A percentile compares a stretch with the other conserved stretches of the same genome.
Conservation (phyloP, 2,113 vertebrate genomes). For the Leptobrachium ailaonicum region DNA sequence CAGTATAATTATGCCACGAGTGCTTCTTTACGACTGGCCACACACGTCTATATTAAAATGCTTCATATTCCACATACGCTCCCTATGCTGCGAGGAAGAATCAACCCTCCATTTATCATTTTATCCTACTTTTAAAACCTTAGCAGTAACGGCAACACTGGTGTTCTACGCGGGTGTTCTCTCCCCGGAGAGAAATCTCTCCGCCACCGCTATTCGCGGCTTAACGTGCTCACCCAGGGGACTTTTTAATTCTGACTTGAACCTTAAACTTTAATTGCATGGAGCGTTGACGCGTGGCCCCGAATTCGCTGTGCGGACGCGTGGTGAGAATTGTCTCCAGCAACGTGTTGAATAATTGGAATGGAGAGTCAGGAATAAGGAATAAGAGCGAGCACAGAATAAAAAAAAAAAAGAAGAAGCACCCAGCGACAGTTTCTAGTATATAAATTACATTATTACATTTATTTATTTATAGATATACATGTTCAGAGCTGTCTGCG, state of each 20-base stretch:
- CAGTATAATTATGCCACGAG: no score
- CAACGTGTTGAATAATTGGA: not conserved
- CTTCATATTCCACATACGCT: not conserved
- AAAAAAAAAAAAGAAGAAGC: no score
- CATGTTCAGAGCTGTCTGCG: not conserved
- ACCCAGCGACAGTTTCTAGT: no score
- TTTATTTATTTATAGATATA: not conserved
- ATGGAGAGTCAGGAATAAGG: no score
- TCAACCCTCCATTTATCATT: not conserved
- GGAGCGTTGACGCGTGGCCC: slow-evolving; percentile 4
- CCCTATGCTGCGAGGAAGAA: not conserved
- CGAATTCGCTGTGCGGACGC: slow-evolving; percentile 5
- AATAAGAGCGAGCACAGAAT: no score
- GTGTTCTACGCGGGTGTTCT: not conserved
- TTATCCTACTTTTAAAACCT: not conserved
- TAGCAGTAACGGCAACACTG: not conserved
- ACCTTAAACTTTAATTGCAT: slow-evolving; percentile 42
- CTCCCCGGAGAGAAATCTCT: not conserved
- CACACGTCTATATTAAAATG: not conserved
- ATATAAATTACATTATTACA: not conserved
- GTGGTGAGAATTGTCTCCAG: slow-evolving; percentile 23
- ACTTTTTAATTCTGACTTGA: slow-evolving; percentile 27
- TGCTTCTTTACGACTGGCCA: not conserved
- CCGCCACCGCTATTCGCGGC: slow-evolving; percentile 5
- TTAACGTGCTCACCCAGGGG: slow-evolving; percentile 30